Evolutionary conservation across 2,797 vertebrate genomes (phyloP).

Genomic region (Todus mexicanus): DNA sequence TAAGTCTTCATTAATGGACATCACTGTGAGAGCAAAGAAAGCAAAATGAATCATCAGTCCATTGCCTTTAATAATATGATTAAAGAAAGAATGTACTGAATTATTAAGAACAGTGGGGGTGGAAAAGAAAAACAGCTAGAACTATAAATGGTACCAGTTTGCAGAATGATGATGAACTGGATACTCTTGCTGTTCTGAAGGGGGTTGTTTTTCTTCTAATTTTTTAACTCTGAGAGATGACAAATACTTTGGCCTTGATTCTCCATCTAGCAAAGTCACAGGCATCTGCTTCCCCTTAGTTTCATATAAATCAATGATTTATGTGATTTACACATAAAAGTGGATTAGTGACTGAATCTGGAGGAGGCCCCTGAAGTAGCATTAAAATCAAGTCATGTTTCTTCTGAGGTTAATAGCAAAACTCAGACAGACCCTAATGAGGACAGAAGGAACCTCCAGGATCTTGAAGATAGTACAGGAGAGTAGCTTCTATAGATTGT

Average conservation of each 20-base stretch:
- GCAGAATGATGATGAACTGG: constrained; percentile 11
- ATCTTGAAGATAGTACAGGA: neutral
- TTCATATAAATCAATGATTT: constrained; percentile 4
- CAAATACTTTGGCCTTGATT: neutral
- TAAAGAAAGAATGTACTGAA: constrained; percentile 60
- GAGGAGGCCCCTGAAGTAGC: neutral
- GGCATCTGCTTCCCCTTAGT: neutral
- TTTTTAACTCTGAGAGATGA: neutral
- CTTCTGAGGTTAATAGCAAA: neutral
- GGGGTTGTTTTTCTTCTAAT: neutral
- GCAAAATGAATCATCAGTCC: constrained; percentile 55
- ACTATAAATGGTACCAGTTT: neutral
- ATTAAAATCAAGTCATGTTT: constrained; percentile 4
- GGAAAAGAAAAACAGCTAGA: constrained; percentile 26
- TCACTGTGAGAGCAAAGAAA: constrained; percentile 52
- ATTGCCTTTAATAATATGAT: constrained; percentile 58
- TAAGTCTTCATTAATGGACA: constrained; percentile 61
- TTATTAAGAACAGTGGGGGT: constrained; percentile 35
- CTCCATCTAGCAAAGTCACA: neutral
- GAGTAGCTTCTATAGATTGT: neutral
- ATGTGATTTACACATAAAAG: constrained; percentile 25
- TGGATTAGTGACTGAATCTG: neutral
- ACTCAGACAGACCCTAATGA: neutral
- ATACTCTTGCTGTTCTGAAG: neutral
- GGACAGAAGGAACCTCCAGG: neutral